Base-by-base conservation (phyloP, 1,140 invertebrate genomes). In the Drosophila parvula region DNA sequence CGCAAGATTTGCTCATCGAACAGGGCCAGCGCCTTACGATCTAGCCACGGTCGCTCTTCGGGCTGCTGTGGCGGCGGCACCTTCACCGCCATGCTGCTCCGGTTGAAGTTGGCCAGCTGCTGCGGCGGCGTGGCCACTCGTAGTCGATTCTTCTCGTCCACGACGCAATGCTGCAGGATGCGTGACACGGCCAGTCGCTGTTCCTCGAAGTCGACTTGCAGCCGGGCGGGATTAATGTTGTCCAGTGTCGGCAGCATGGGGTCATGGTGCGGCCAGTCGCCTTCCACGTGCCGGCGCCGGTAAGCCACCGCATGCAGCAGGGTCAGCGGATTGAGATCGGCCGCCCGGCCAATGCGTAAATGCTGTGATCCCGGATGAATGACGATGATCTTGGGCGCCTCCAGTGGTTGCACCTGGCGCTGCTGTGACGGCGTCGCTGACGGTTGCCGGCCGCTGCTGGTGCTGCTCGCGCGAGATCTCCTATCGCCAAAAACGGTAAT, bases 361-460 rank as follows among this genome's bases (percentile, higher is more conserved):
- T 98, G 96, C 50, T 96, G 94, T 0, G 98, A 99, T 9, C 98
- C 98, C 56, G 98, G 98, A 92, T 99, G 98, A 50, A 99, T 98
- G n/a, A 99, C 95, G 44, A 99, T 96, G 34, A 98, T 96, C 32
- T 95, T 95, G 79, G 96, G 95, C 2, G 96, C 91, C 41, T 91
- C 89, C 44, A 91, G 14, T 0, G 84, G 84, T 34, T 83, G 83
- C 32, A 47, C 61, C 2, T 51, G 61, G n/a, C 50, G 45, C 16
- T 69, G 43, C 16, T 69, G 65, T 4, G 40, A 34, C 27, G 40
- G 47, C 14, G 16, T 7, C 2, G 48, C 22, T 11, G 41, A 18
- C 22, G 80, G 45, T 16, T 51, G 43, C 12, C 76, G 84, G 28
- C 84, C 83, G 30, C 83, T 88, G 80, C 83, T 89, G 0, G 84